Evolutionary conservation across 2,888 invertebrate genomes (phyloP).

Genomic region (Drosophila parthenogenetica): DNA sequence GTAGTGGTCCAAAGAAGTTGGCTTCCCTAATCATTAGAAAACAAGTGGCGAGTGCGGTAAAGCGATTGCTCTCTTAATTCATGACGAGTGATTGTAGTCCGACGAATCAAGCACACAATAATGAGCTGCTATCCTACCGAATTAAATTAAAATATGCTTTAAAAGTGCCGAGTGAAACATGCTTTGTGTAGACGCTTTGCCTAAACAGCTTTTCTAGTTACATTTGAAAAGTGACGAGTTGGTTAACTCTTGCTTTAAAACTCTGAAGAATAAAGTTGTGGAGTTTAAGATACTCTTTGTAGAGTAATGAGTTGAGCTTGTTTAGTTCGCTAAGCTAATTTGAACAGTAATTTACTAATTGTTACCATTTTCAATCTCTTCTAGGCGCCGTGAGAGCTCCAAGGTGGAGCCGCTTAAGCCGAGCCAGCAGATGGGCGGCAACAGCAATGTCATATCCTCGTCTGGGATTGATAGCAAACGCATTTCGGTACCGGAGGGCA

Average conservation of each 20-base stretch:
- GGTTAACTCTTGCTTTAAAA: neutral
- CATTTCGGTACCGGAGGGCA: slow-evolving; percentile 83
- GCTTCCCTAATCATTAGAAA: too few species aligned
- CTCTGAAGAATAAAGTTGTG: neutral
- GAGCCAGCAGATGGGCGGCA: slow-evolving; percentile 86
- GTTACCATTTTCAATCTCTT: neutral
- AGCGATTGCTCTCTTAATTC: too few species aligned
- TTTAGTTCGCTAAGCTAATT: too few species aligned
- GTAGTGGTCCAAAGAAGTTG: too few species aligned
- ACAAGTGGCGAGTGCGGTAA: too few species aligned
- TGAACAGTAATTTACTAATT: neutral
- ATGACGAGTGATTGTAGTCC: too few species aligned
- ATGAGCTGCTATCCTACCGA: too few species aligned
- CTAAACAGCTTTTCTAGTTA: too few species aligned
- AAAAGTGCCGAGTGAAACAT: too few species aligned
- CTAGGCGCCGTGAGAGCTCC: slow-evolving; percentile 88
- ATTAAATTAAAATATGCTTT: too few species aligned
- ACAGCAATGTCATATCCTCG: slow-evolving; percentile 35
- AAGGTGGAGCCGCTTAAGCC: slow-evolving; percentile 79
- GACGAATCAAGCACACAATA: too few species aligned
- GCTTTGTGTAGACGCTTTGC: too few species aligned
- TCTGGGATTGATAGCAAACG: slow-evolving; percentile 77
- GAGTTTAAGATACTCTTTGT: neutral
- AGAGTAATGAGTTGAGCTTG: neutral
- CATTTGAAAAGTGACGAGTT: neutral